Evolutionary conservation across 2,888 invertebrate species (phyloP).

Genomic region (Prenolepis imparis): DNA sequence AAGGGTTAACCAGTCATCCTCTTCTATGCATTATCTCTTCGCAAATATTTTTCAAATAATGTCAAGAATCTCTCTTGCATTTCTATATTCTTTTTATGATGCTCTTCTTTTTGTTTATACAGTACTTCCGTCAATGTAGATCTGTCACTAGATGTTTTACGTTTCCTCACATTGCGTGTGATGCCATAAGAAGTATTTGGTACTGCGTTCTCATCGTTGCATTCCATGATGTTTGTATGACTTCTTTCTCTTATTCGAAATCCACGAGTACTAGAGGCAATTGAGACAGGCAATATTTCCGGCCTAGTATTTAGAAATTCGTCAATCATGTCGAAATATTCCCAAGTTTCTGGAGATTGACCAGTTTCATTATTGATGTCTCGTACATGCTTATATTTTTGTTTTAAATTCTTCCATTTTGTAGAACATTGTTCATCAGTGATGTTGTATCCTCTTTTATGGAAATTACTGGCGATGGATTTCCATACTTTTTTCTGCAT

Average conservation of each 20-base stretch:
- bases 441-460: not conserved
- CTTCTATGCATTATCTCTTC: not conserved
- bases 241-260: constrained; percentile 7
- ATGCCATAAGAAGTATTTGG: not conserved
- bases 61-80: not conserved
- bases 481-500: not conserved
- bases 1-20: too few species aligned
- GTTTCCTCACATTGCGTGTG: not conserved
- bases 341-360: not conserved
- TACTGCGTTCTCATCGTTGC: not conserved
- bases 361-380: constrained; percentile 9
- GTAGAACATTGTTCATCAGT: not conserved
- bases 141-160: not conserved
- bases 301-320: not conserved
- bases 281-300: not conserved
- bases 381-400: not conserved
- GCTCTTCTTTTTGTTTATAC: not conserved
- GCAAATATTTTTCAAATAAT: not conserved
- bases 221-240: not conserved
- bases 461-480: not conserved
- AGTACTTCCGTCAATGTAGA: not conserved
- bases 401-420: constrained; percentile 18
- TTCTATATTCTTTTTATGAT: not conserved
- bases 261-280: not conserved
- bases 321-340: constrained; percentile 5